These are phyloP conservation scores for Uromys caudimaculatus DNA, from an alignment of 2,797 vertebrate genomes.

Conservation along the genomic window DNA sequence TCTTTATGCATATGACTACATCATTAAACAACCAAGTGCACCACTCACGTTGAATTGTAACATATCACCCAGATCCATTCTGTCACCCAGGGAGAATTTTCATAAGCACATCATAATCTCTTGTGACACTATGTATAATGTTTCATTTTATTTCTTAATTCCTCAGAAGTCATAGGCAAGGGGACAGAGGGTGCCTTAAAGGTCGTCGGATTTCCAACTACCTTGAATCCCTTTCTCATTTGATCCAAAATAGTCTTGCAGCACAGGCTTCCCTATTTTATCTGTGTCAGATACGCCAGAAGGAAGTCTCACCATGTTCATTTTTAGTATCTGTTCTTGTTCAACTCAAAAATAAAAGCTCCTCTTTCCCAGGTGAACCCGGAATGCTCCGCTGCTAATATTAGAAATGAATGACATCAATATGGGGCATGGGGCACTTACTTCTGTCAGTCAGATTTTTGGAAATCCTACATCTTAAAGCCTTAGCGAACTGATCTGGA, in stretches of 20 bases:
- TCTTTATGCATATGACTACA: neutral
- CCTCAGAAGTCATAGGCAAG: neutral
- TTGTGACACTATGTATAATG: neutral
- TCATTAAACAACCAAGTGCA: neutral
- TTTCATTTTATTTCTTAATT: slow-evolving; percentile 49
- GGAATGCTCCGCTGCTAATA: slow-evolving; percentile 66
- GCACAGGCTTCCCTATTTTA: slow-evolving; percentile 53
- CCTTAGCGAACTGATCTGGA: neutral
- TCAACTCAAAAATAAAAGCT: slow-evolving; percentile 75
- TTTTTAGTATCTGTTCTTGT: slow-evolving; percentile 77
- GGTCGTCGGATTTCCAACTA: neutral
- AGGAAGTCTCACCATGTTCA: slow-evolving; percentile 64
- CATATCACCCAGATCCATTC: neutral
- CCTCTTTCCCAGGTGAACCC: slow-evolving; percentile 61
- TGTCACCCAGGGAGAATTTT: neutral
- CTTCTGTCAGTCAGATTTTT: slow-evolving; percentile 66
- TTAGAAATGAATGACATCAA: slow-evolving; percentile 73
- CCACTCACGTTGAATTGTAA: neutral
- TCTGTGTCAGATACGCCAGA: slow-evolving; percentile 66
- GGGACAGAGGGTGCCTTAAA: neutral
- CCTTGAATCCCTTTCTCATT: slow-evolving; percentile 24
- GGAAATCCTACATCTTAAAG: slow-evolving; percentile 55
- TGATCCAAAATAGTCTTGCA: slow-evolving; percentile 30
- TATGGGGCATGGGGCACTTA: neutral
- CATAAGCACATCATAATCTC: neutral